Evolutionary conservation across 2,113 vertebrate genomes (phyloP).

Genomic region (Eulacestoma nigropectus): DNA sequence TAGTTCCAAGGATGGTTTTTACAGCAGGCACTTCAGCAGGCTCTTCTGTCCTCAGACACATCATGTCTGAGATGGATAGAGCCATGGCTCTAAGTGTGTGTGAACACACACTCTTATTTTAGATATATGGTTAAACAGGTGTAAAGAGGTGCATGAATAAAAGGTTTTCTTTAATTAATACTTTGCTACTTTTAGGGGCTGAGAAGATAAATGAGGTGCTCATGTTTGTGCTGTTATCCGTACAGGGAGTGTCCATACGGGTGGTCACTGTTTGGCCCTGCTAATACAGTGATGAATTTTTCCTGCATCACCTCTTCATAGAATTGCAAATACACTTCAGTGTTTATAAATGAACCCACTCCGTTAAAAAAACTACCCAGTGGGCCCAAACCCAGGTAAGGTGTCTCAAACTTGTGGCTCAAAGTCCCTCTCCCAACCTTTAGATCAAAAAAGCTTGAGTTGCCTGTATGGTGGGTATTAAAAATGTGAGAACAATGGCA

Average conservation of each 20-base stretch:
- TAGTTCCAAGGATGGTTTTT: background rate
- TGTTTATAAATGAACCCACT: background rate
- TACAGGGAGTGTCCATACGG: background rate
- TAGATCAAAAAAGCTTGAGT: background rate
- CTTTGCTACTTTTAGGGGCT: background rate
- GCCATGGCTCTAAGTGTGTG: background rate
- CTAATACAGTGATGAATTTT: background rate
- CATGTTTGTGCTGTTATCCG: background rate
- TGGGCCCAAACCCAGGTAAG: background rate
- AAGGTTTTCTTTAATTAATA: background rate
- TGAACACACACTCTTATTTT: background rate
- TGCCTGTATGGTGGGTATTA: background rate
- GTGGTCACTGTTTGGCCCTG: background rate
- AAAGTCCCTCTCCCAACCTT: background rate
- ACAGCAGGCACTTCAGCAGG: background rate
- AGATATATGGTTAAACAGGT: background rate
- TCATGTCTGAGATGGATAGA: background rate
- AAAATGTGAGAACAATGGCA: background rate
- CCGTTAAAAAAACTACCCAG: background rate
- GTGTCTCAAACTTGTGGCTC: background rate
- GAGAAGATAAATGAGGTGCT: background rate
- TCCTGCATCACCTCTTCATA: background rate
- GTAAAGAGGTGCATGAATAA: background rate
- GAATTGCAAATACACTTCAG: background rate
- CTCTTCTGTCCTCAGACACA: background rate